Evolutionary conservation across 2,888 invertebrate genomes (phyloP), one percentile per base, ranked within the genome.

Genomic region (Acleris literana): DNA sequence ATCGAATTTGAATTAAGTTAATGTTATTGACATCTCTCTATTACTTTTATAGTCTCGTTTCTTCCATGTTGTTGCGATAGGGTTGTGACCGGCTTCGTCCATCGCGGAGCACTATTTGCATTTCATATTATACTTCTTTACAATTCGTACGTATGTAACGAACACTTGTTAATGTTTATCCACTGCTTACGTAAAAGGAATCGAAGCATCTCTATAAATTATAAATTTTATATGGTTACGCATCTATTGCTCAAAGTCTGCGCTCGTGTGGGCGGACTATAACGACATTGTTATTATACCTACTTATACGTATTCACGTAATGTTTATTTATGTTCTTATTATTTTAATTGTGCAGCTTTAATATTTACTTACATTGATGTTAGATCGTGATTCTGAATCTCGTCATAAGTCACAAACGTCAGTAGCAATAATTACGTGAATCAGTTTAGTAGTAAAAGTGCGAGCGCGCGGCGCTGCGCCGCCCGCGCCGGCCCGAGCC

Each of bases 361-460:
- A 92, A 92, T 92, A 87, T 90, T 89, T 88, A 90, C 90, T 90
- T 92, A 90, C 90, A 90, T 88, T 88, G 89, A 90, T 90, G 84
- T 91, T 92, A 92, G 91, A 86, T 89, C 92, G 92, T 92, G 92
- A 91, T 92, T 92, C 89, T 88, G 92, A 92, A 92, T 92, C 92
- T 92, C 91, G 92, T 92, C 90, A 89, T 91, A 91, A 90, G 92
- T 92, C 92, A 92, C 92, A 92, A 92, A 87, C 77, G 87, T 90
- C 87, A 89, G 91, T 91, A 92, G 92, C 89, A 90, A 90, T 91
- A 88, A 84, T 84, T 83, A 84, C 82, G 84, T 87, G 83, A 82
- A 85, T 77, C 88, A 86, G 87, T 84, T 76, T 86, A 85, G 84
- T 85, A 84, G 83, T 78, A 80, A 79, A 77, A 75, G 80, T 77